phyloP scores from a whole-genome alignment of 2,888 invertebrate genomes.

The Hesperia comma region DNA sequence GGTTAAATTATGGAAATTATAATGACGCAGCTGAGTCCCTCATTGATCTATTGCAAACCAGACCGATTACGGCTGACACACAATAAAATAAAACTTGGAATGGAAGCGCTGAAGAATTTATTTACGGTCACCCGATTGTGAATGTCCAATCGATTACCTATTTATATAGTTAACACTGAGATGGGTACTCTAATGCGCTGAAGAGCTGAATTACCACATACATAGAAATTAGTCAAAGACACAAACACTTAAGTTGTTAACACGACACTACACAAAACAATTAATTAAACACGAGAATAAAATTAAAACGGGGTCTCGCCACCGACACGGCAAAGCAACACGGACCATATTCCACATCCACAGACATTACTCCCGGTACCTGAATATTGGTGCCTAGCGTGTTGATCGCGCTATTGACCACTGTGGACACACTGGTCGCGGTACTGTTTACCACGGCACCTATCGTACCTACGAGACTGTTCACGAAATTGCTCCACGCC shows the following conservation, averaged over 20 bases:
- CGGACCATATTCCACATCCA: conserved; percentile 6
- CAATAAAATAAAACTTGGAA: too few relatives aligned
- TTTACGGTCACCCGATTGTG: too few relatives aligned
- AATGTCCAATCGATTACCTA: too few relatives aligned
- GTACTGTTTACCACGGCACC: conserved; percentile 67
- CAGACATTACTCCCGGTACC: conserved; percentile 61
- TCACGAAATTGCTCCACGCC: conserved; percentile 69
- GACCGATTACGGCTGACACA: too few relatives aligned
- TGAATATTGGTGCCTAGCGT: conserved; percentile 71
- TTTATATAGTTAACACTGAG: too few relatives aligned
- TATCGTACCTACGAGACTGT: conserved; percentile 68
- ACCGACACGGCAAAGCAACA: conserved; percentile 20
- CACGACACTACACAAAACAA: background rate
- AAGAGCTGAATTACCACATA: too few relatives aligned
- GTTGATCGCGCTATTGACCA: conserved; percentile 70
- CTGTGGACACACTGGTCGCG: conserved; percentile 58
- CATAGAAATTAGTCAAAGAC: background rate
- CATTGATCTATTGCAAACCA: too few relatives aligned
- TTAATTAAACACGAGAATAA: background rate
- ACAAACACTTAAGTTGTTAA: background rate
- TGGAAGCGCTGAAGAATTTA: too few relatives aligned
- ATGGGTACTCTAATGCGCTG: too few relatives aligned
- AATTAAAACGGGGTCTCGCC: too few relatives aligned
- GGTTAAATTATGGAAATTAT: background rate
- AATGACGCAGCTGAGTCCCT: too few relatives aligned